Conservation (phyloP, 2,113 vertebrate species). For the Platycercus adscitus region DNA sequence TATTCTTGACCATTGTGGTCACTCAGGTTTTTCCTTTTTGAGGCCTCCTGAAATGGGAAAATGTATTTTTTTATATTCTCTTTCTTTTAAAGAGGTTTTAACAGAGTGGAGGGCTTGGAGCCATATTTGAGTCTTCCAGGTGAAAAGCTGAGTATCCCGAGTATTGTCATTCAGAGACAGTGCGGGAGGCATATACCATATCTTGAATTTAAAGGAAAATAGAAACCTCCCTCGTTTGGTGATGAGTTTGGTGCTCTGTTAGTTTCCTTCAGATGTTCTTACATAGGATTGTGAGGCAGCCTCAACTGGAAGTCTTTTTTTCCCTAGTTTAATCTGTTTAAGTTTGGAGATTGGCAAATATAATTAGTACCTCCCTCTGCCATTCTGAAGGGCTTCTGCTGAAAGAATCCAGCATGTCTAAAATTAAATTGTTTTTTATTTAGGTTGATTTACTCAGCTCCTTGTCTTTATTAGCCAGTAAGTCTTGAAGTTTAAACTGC, state of each 20-base stretch:
- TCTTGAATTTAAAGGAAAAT: neutral
- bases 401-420: neutral
- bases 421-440: constrained; percentile 14
- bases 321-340: neutral
- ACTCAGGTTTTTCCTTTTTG: neutral
- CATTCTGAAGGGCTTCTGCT: neutral
- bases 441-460: neutral
- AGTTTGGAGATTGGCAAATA: neutral
- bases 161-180: neutral
- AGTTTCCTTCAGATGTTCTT: neutral
- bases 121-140: neutral
- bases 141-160: neutral
- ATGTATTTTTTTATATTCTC: neutral
- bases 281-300: neutral
- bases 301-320: neutral
- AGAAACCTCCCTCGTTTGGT: neutral
- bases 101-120: neutral
- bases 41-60: neutral
- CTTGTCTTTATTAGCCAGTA: neutral
- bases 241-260: neutral
- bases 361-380: neutral
- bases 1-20: neutral
- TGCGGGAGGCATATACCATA: rapidly evolving
- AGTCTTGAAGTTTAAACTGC: neutral
- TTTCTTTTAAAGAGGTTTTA: neutral